Conservation (phyloP, 2,113 vertebrate species). For the Oncorhynchus keta region DNA sequence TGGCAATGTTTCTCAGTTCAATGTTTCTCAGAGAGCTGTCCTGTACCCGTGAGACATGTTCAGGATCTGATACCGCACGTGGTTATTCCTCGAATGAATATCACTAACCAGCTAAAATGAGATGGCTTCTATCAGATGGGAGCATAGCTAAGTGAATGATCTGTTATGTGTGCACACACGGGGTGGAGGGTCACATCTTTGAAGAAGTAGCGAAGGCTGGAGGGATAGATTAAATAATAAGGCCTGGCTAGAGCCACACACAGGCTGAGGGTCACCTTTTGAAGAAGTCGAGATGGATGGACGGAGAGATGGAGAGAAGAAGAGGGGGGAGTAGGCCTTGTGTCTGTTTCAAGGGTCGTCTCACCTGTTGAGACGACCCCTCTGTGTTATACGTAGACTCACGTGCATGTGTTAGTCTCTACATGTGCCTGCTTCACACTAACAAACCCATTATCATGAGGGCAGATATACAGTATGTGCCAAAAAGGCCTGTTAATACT, state of each 20-base stretch:
- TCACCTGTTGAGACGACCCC: not conserved
- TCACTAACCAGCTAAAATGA: not conserved
- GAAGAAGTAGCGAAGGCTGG: not conserved
- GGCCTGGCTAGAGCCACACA: not conserved
- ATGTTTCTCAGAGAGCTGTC: not conserved
- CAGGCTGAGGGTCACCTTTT: conserved; percentile 18
- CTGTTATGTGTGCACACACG: conserved; percentile 18
- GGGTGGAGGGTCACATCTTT: conserved; percentile 28
- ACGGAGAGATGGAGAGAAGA: not conserved
- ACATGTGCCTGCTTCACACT: conserved; percentile 7
- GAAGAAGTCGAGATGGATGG: not conserved
- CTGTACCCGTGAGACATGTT: not conserved
- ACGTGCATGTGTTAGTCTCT: conserved; percentile 15
- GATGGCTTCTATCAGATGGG: not conserved
- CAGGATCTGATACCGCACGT: not conserved
- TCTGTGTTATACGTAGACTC: not conserved
- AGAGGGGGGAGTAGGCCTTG: conserved; percentile 9
- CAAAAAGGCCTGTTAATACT: too few species aligned
- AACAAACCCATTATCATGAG: conserved; percentile 10
- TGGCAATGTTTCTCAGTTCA: not conserved
- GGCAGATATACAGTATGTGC: not conserved
- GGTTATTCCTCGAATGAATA: not conserved
- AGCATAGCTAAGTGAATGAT: conserved; percentile 39
- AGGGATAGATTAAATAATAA: not conserved
- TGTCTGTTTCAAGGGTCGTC: too few species aligned